phyloP scores from a whole-genome alignment of 1,140 invertebrate genomes.

The Drosophila subpulchrella region DNA sequence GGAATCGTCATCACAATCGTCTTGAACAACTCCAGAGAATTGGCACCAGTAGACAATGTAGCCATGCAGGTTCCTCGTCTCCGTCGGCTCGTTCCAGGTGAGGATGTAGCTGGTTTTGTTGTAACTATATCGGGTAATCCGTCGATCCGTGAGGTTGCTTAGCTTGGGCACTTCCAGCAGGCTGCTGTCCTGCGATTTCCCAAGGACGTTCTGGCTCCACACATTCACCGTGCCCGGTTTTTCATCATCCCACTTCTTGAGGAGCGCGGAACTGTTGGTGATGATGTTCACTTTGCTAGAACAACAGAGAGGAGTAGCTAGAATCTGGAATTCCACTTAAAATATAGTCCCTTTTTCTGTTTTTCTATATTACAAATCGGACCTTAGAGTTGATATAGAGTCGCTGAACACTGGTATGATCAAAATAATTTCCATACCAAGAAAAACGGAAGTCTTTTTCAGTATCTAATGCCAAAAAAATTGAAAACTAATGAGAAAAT shows the following conservation, averaged over 20 bases:
- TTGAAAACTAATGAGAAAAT: too few relatives aligned
- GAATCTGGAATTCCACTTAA: too few relatives aligned
- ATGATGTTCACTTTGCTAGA: not conserved
- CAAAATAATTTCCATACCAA: too few relatives aligned
- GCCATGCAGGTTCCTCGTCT: not conserved
- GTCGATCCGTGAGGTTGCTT: not conserved
- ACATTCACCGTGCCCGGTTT: not conserved
- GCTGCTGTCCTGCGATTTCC: conserved; percentile 17
- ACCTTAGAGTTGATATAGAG: too few relatives aligned
- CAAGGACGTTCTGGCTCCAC: conserved; percentile 22
- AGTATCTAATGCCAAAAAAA: too few relatives aligned
- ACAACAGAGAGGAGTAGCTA: not conserved
- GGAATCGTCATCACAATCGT: conserved; percentile 5
- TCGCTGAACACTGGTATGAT: too few relatives aligned
- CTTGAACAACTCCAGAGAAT: not conserved
- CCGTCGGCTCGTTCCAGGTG: conserved; percentile 12
- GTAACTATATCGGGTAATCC: not conserved
- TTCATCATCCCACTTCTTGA: not conserved
- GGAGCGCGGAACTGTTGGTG: not conserved
- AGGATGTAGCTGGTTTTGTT: not conserved
- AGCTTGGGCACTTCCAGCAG: conserved; percentile 14
- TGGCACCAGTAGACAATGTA: conserved; percentile 45
- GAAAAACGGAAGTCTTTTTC: too few relatives aligned
- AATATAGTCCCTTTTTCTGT: too few relatives aligned
- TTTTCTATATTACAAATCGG: too few relatives aligned